A percentile compares a stretch with the other conserved stretches of the same genome.
Evolutionary conservation across 1,140 invertebrate species (phyloP).

Genomic region (Apolygus lucorum): DNA sequence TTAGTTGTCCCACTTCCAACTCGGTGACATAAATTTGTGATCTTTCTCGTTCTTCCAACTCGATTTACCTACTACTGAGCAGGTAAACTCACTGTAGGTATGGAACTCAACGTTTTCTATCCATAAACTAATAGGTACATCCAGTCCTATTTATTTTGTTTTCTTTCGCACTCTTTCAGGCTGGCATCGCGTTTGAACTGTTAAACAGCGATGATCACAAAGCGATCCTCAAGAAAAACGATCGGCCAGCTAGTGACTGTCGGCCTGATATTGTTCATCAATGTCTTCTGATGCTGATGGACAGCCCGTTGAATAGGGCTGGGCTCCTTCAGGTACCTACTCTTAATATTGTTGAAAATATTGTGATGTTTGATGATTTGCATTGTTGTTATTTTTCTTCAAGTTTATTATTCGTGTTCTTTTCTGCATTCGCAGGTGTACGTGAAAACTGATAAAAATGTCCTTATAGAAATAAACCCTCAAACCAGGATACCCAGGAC

Average conservation of each 20-base stretch:
- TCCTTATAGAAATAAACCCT: constrained; percentile 96
- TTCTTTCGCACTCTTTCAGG: no score
- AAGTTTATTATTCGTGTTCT: not conserved
- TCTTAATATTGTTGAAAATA: not conserved
- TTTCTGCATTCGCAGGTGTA: constrained; percentile 63
- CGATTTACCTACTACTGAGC: no score
- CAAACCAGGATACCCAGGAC: constrained; percentile 97
- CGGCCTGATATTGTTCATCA: constrained; percentile 94
- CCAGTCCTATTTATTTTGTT: no score
- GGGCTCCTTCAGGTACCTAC: constrained; percentile 60
- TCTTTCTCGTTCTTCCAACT: no score
- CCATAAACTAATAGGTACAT: no score
- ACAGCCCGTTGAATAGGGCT: constrained; percentile 89
- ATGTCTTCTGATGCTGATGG: constrained; percentile 90
- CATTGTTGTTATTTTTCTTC: not conserved
- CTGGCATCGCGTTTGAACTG: constrained; percentile 78
- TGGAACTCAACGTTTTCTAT: no score
- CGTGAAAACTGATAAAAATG: constrained; percentile 92
- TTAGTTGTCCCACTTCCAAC: no score
- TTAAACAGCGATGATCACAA: constrained; percentile 91
- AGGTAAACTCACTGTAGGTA: no score
- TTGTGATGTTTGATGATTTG: not conserved
- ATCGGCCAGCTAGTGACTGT: constrained; percentile 71
- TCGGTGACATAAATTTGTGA: no score
- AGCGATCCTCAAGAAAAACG: constrained; percentile 72